phyloP scores from a whole-genome alignment of 2,888 invertebrate species.

The Anaspis maculata region DNA sequence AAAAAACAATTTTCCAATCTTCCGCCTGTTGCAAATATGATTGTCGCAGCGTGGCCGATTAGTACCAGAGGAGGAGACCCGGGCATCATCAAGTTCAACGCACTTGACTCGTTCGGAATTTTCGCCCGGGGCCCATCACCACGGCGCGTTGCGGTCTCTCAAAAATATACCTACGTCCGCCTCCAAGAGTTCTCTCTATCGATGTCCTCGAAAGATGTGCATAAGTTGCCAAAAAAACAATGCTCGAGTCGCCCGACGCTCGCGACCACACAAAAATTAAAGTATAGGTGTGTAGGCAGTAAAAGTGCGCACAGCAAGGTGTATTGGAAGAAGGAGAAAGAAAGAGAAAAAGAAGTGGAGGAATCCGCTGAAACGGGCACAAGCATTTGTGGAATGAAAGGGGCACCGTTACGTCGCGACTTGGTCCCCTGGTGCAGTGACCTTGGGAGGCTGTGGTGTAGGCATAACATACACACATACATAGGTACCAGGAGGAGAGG shows the following conservation, averaged over 20 bases:
- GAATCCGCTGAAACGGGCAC: slow-evolving; percentile 19
- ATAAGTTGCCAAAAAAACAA: background rate
- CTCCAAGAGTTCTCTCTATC: no score
- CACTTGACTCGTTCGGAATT: slow-evolving; percentile 14
- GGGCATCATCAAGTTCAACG: slow-evolving; percentile 13
- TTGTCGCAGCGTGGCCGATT: slow-evolving; percentile 11
- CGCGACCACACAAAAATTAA: slow-evolving; percentile 1
- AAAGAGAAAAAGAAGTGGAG: no score
- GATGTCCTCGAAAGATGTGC: no score
- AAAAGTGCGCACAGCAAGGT: no score
- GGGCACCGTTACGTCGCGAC: slow-evolving; percentile 23
- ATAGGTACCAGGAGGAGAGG: no score
- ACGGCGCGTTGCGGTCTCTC: no score
- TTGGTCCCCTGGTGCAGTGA: slow-evolving; percentile 25
- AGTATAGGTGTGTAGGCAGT: background rate
- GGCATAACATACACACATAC: no score
- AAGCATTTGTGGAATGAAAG: slow-evolving; percentile 24
- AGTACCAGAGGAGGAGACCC: slow-evolving; percentile 7
- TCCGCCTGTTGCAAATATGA: no score
- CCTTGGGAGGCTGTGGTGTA: slow-evolving; percentile 21
- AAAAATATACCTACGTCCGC: no score
- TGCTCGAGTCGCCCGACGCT: background rate
- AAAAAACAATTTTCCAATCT: no score
- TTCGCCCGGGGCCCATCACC: slow-evolving; percentile 11
- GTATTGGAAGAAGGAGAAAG: no score